Percentiles rank a stretch among this genome's conserved stretches.
phyloP scores from a whole-genome alignment of 64 coral and sea anemone species.

The Astreopora myriophthalma region DNA sequence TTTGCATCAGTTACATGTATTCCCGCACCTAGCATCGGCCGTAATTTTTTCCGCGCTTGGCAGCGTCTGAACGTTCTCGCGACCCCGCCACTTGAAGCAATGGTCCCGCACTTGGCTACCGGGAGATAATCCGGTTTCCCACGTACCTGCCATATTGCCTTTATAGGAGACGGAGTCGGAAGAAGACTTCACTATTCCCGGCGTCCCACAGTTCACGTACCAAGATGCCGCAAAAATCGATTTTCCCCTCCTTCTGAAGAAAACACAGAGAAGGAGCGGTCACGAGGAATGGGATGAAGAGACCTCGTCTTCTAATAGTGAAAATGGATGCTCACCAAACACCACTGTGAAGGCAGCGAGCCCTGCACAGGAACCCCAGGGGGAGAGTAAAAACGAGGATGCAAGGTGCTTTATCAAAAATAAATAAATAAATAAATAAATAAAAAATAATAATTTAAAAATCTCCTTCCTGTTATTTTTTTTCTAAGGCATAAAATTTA shows the following conservation, averaged over 20 bases:
- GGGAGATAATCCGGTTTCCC: neutral
- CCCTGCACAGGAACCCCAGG: neutral
- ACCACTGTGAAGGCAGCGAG: constrained; percentile 27
- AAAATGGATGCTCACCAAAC: constrained; percentile 36
- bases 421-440: too few species aligned
- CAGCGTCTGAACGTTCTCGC: too few species aligned
- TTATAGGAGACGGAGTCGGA: constrained; percentile 68
- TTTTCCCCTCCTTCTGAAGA: constrained; percentile 81
- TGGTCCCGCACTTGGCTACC: too few species aligned
- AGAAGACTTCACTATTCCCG: constrained; percentile 62
- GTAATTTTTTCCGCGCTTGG: neutral
- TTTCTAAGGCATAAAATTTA: too few species aligned
- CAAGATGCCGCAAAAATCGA: constrained; percentile 64
- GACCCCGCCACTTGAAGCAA: too few species aligned
- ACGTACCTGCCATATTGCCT: neutral
- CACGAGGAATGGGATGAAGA: constrained; percentile 55
- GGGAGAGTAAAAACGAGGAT: constrained; percentile 34
- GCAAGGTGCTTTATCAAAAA: constrained; percentile 56
- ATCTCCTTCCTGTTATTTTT: too few species aligned
- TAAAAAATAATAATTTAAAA: too few species aligned
- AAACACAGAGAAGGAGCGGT: constrained; percentile 51
- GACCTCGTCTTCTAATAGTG: constrained; percentile 43
- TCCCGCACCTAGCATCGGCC: neutral
- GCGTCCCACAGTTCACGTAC: constrained; percentile 89
- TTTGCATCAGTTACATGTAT: neutral